These are phyloP conservation scores for Anoplophora glabripennis DNA, from an alignment of 1,140 invertebrate species.

Conservation along the genomic window DNA sequence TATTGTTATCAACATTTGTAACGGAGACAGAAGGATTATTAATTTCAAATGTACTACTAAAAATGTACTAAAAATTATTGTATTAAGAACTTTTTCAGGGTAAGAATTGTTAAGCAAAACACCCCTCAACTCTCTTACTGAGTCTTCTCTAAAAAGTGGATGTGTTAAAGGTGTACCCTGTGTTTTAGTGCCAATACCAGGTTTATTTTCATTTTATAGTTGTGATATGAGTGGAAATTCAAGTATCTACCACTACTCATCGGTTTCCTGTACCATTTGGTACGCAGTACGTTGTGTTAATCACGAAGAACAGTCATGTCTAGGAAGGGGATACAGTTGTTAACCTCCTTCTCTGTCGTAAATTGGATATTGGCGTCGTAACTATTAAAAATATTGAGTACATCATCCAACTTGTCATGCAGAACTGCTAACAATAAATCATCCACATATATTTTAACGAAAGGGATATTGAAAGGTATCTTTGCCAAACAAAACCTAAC, in stretches of 20 bases:
- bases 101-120: neutral
- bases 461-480: constrained; percentile 1
- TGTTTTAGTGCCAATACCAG: neutral
- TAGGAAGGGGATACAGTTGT: neutral
- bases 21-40: no score
- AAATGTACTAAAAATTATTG: no score
- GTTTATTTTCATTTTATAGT: constrained; percentile 1
- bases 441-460: constrained; percentile 15
- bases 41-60: no score
- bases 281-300: neutral
- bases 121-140: neutral
- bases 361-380: constrained; percentile 9
- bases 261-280: neutral
- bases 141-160: neutral
- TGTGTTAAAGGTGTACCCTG: neutral
- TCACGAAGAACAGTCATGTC: neutral
- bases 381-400: constrained; percentile 8
- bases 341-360: neutral
- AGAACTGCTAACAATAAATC: constrained; percentile 11
- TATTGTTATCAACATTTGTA: no score
- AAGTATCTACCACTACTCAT: neutral
- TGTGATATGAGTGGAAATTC: neutral
- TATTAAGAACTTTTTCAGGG: neutral
- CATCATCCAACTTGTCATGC: neutral
- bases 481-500: neutral